Percentiles rank a stretch among this genome's conserved stretches.
Conservation (phyloP, 1,140 invertebrate species). For the Zaprionus taronus region DNA sequence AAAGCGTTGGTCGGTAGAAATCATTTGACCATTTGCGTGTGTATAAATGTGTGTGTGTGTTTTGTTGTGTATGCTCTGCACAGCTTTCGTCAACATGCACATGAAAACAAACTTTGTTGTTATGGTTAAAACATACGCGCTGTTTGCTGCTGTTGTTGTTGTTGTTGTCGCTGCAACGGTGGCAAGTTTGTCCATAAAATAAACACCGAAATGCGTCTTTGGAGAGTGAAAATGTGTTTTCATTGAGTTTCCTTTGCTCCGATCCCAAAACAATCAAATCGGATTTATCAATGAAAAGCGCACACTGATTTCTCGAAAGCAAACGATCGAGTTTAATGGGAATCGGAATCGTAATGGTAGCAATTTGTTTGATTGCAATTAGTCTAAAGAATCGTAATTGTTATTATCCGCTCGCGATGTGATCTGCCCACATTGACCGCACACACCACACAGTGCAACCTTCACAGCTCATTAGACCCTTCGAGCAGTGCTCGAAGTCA, state of each 20-base stretch:
- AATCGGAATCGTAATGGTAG: slow-evolving; percentile 2
- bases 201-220: slow-evolving; percentile 46
- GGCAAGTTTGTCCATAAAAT: slow-evolving; percentile 59
- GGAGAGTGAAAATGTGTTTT: slow-evolving; percentile 44
- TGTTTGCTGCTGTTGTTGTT: slow-evolving; percentile 9
- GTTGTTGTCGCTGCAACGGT: slow-evolving; percentile 32
- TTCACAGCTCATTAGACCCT: slow-evolving; percentile 70
- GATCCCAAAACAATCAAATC: slow-evolving; percentile 1
- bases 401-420: neutral
- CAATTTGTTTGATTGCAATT: slow-evolving; percentile 32
- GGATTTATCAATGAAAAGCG: slow-evolving; percentile 21
- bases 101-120: slow-evolving; percentile 67
- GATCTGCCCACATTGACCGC: slow-evolving; percentile 16
- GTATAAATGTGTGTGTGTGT: slow-evolving; percentile 2
- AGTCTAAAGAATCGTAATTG: slow-evolving; percentile 10
- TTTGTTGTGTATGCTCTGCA: slow-evolving; percentile 45
- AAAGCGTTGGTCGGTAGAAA: slow-evolving; percentile 75
- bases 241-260: neutral
- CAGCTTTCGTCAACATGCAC: slow-evolving; percentile 70
- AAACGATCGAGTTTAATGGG: neutral
- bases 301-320: slow-evolving; percentile 2
- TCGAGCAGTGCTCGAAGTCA: slow-evolving; percentile 35
- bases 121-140: slow-evolving; percentile 34
- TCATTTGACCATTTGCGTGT: slow-evolving; percentile 75
- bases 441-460: slow-evolving; percentile 35